Evolutionary conservation across 2,113 vertebrate species (phyloP).

Genomic region (Zapornia atra): DNA sequence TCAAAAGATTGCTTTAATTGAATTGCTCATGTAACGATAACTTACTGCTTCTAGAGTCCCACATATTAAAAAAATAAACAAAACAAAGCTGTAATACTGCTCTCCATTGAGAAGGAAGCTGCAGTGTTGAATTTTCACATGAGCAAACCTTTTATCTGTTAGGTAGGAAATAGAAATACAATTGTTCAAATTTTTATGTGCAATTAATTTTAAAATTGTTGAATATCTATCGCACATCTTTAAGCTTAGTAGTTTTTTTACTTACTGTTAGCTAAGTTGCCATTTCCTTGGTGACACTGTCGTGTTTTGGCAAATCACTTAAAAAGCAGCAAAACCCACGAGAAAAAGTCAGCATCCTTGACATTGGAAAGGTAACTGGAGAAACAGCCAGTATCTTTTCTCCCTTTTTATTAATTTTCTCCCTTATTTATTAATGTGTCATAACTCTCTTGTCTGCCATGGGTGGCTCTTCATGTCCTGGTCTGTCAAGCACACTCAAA

Average conservation of each 20-base stretch:
- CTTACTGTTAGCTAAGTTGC: not conserved
- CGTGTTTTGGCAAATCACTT: not conserved
- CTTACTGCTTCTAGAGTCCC: not conserved
- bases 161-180: not conserved
- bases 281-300: not conserved
- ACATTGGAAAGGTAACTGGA: not conserved
- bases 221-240: not conserved
- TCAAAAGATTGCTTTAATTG: conserved; percentile 50
- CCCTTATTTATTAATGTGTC: not conserved
- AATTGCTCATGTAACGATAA: conserved; percentile 46
- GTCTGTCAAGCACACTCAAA: not conserved
- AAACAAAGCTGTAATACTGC: not conserved
- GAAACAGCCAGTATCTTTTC: not conserved
- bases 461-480: not conserved
- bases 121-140: not conserved
- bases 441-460: not conserved
- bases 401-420: not conserved
- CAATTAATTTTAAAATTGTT: not conserved
- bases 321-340: not conserved
- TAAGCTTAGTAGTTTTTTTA: not conserved
- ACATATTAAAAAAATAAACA: not conserved
- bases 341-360: not conserved
- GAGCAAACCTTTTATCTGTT: not conserved
- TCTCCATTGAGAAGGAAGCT: not conserved
- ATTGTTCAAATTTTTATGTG: not conserved